Evolutionary conservation across 2,888 invertebrate species (phyloP).

Genomic region (Apamea sordens): DNA sequence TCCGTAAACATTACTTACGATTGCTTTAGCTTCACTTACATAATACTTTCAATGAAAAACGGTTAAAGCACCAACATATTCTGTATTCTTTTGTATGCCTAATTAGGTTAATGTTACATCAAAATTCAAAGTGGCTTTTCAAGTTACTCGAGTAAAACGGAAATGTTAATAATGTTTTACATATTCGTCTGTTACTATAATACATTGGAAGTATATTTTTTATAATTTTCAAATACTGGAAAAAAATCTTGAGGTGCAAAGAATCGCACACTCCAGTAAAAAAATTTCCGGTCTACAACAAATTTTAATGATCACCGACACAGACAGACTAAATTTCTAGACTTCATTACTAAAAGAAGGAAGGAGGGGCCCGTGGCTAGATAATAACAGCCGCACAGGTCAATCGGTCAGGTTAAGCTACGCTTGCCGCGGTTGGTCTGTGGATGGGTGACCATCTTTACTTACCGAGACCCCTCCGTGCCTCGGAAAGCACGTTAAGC

Average conservation of each 20-base stretch:
- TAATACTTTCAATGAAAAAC: constrained; percentile 28
- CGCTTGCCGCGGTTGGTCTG: too few species aligned
- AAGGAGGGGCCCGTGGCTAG: too few species aligned
- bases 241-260: neutral
- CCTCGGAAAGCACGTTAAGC: too few species aligned
- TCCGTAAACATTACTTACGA: constrained; percentile 29
- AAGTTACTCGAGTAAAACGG: constrained; percentile 40
- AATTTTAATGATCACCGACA: constrained; percentile 2
- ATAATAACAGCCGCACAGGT: too few species aligned
- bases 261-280: neutral
- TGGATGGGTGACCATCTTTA: too few species aligned
- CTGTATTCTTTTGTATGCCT: constrained; percentile 30
- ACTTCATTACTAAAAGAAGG: neutral
- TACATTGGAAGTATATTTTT: neutral
- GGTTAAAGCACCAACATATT: constrained; percentile 5
- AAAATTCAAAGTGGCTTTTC: constrained; percentile 43
- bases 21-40: constrained; percentile 12
- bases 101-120: constrained; percentile 50
- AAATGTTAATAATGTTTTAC: constrained; percentile 40
- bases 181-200: constrained; percentile 12
- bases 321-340: neutral
- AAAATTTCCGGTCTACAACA: neutral
- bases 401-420: too few species aligned
- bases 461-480: too few species aligned
- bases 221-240: constrained; percentile 12